These are phyloP conservation scores for Hemithea aestivaria DNA, from an alignment of 2,888 invertebrate species.

Conservation along the genomic window DNA sequence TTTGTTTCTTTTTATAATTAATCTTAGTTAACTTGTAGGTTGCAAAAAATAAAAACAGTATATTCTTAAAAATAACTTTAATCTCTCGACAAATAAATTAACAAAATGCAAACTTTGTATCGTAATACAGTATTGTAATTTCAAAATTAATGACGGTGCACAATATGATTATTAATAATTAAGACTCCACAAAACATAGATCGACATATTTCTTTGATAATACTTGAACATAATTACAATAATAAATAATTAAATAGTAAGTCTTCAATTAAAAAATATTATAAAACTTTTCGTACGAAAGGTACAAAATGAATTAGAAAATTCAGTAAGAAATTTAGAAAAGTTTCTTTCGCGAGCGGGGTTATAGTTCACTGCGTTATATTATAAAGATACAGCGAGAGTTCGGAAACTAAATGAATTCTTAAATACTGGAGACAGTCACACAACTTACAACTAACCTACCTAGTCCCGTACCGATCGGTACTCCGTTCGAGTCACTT, in stretches of 20 bases:
- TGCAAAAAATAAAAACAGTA: slow-evolving; percentile 24
- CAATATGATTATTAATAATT: slow-evolving; percentile 55
- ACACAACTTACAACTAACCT: slow-evolving; percentile 65
- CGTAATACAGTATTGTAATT: slow-evolving; percentile 49
- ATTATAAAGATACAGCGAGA: slow-evolving; percentile 43
- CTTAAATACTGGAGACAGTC: slow-evolving; percentile 57
- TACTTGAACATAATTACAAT: slow-evolving; percentile 50
- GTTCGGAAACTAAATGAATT: slow-evolving; percentile 44
- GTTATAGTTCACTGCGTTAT: slow-evolving; percentile 50
- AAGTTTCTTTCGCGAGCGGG: slow-evolving; percentile 40
- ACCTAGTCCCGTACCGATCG: slow-evolving; percentile 56
- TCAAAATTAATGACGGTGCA: slow-evolving; percentile 56
- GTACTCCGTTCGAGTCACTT: slow-evolving; percentile 44
- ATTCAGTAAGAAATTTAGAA: slow-evolving; percentile 31
- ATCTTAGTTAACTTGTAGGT: no score
- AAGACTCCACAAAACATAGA: slow-evolving; percentile 55
- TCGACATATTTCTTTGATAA: slow-evolving; percentile 44
- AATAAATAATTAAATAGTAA: slow-evolving; percentile 44
- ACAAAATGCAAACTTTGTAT: slow-evolving; percentile 61
- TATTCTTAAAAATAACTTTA: slow-evolving; percentile 70
- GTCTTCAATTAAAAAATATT: slow-evolving; percentile 50
- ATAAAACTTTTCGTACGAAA: slow-evolving; percentile 16
- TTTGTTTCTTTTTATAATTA: neutral
- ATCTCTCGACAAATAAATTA: slow-evolving; percentile 77
- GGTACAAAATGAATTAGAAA: slow-evolving; percentile 31